A percentile compares a stretch with the other conserved stretches of the same genome.
phyloP scores from a whole-genome alignment of 2,888 invertebrate genomes.

The Drosophila ezoana region DNA sequence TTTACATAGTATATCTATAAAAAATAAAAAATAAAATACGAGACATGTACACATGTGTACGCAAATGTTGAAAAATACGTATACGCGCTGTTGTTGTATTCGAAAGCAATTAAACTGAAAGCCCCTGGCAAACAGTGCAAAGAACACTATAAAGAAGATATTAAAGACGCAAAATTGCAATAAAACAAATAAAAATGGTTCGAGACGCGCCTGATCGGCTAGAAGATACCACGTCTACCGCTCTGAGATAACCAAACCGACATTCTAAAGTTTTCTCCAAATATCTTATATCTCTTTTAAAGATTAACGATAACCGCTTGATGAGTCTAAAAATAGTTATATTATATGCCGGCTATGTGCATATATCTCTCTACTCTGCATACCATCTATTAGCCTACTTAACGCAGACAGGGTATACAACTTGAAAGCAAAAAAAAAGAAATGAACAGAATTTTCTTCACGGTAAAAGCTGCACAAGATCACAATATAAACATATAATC shows the following conservation, averaged over 20 bases:
- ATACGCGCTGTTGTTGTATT: constrained; percentile 4
- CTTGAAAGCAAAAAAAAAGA: not conserved
- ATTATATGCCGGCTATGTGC: no score
- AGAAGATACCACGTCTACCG: not conserved
- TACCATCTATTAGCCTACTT: no score
- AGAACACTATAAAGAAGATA: constrained; percentile 5
- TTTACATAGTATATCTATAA: constrained; percentile 4
- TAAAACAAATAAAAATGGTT: not conserved
- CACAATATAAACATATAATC: constrained; percentile 7
- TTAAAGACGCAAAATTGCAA: constrained; percentile 13
- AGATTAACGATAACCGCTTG: no score
- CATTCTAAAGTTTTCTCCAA: no score
- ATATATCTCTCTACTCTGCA: no score
- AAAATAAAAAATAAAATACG: not conserved
- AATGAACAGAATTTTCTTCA: constrained; percentile 7
- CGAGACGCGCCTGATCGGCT: not conserved
- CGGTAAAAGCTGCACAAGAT: constrained; percentile 10
- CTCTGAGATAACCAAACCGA: no score
- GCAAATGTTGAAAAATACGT: not conserved
- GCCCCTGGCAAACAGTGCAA: constrained; percentile 5
- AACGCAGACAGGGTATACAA: not conserved
- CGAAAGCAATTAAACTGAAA: constrained; percentile 32
- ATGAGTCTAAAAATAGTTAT: no score
- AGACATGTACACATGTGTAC: not conserved
- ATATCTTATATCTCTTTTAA: no score